Conservation (phyloP, 1,140 invertebrate genomes). For the Zaprionus davidi region DNA sequence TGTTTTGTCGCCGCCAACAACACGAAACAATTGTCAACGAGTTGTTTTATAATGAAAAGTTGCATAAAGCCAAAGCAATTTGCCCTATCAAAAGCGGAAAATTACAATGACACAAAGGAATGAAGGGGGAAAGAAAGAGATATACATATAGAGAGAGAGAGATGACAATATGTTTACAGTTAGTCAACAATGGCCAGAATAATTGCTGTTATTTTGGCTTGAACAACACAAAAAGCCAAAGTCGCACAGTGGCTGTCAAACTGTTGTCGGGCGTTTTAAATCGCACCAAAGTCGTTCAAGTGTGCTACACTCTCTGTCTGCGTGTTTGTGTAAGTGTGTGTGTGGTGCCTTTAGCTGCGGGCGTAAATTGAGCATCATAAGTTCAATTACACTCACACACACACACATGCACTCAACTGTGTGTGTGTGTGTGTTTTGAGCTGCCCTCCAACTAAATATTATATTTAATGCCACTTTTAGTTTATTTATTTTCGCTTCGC, state of each 20-base stretch:
- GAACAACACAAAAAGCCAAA: slow-evolving; percentile 24
- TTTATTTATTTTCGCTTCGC: slow-evolving; percentile 29
- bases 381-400: slow-evolving; percentile 60
- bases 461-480: slow-evolving; percentile 74
- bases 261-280: slow-evolving; percentile 53
- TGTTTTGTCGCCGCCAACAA: not conserved
- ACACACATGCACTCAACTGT: slow-evolving; percentile 24
- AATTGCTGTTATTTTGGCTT: slow-evolving; percentile 55
- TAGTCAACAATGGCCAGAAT: slow-evolving; percentile 55
- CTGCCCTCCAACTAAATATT: slow-evolving; percentile 75
- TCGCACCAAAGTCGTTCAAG: slow-evolving; percentile 40
- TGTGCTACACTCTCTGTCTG: slow-evolving; percentile 26
- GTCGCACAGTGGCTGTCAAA: slow-evolving; percentile 44
- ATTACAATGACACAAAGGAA: not conserved
- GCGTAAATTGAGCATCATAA: slow-evolving; percentile 67
- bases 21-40: slow-evolving; percentile 27
- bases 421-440: slow-evolving; percentile 35
- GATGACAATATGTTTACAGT: slow-evolving; percentile 49
- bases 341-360: slow-evolving; percentile 24
- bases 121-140: slow-evolving; percentile 3
- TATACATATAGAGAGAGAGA: not conserved
- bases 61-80: slow-evolving; percentile 70
- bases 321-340: slow-evolving; percentile 7
- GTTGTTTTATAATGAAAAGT: slow-evolving; percentile 43
- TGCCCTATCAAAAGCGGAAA: slow-evolving; percentile 56